Conservation (phyloP, 2,113 vertebrate species). For the Dicerorhinus sumatrensis region DNA sequence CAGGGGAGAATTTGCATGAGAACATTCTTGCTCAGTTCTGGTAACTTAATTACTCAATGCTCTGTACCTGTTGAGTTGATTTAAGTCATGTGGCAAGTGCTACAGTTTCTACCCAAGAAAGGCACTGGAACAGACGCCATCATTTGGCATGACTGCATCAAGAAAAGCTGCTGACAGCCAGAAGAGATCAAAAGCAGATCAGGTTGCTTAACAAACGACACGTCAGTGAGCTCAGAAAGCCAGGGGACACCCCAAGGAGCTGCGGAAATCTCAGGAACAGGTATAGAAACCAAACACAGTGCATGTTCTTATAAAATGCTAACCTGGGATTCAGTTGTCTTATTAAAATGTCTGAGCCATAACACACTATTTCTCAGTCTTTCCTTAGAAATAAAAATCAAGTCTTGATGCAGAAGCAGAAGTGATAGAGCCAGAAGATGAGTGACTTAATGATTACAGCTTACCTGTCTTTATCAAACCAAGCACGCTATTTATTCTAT, state of each 20-base stretch:
- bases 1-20: conserved; percentile 37
- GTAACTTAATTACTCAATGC: conserved; percentile 67
- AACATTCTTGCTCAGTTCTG: conserved; percentile 47
- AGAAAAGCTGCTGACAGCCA: conserved; percentile 82
- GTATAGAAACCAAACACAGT: conserved; percentile 70
- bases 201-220: conserved; percentile 84
- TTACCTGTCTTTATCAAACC: not conserved
- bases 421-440: not conserved
- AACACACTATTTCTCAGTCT: not conserved
- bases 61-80: conserved; percentile 79
- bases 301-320: conserved; percentile 67
- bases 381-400: conserved; percentile 17
- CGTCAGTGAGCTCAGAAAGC: conserved; percentile 78
- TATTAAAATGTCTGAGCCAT: conserved; percentile 12
- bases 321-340: conserved; percentile 58
- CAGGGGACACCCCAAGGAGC: conserved; percentile 76
- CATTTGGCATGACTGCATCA: conserved; percentile 79
- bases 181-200: conserved; percentile 87
- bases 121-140: conserved; percentile 78
- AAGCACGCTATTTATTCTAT: not conserved
- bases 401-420: not conserved
- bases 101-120: conserved; percentile 81
- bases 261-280: conserved; percentile 77
- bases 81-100: conserved; percentile 84
- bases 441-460: not conserved